Base-by-base conservation (phyloP, 2,113 vertebrate genomes). In the Pollachius pollachius region DNA sequence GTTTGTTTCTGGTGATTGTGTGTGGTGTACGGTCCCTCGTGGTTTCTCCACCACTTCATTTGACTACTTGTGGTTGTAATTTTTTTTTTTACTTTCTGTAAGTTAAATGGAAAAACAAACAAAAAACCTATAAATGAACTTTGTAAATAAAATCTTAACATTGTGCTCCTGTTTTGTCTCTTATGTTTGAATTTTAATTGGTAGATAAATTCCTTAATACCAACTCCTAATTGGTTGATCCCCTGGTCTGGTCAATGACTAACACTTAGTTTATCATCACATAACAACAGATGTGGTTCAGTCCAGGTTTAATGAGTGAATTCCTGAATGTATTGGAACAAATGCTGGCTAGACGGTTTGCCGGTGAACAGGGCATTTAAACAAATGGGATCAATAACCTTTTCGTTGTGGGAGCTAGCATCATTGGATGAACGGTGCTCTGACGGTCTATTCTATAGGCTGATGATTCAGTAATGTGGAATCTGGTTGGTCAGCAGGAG, bases 81-180 rank as follows among this genome's bases (percentile, higher is more conserved):
- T 2, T 21, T 30, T 21, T 62, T 92, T 93, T 93, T 94, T 91
- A 92, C 81, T 83, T 93, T 93, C 89, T 94, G 92, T 94, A 93
- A 92, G 89, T 89, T 89, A 89, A 89, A 88, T 11, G 11, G 75
- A 68, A 81, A 77, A 83, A 74, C 23, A 73, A 84, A 83, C 54
- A 64, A 71, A 79, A 75, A 73, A 71, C 64, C 75, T 56, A 80
- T 85, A 80, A 91, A 92, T 90, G 86, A 68, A 88, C 93, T 93
- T 95, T 95, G 94, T 95, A 95, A 95, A 95, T 95, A 95, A 94
- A 95, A 94, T 94, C 93, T 94, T 95, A 93, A 94, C 91, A 92
- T 94, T 95, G 94, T 94, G 91, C 60, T 52, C 30, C 61, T 17
- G 16, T 57, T 7, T 34, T 69, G 62, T 68, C 41, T 75, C 15